Percentiles rank a stretch among this genome's conserved stretches.
Conservation (phyloP, 2,113 vertebrate species). For the Nyctereutes procyonoides region DNA sequence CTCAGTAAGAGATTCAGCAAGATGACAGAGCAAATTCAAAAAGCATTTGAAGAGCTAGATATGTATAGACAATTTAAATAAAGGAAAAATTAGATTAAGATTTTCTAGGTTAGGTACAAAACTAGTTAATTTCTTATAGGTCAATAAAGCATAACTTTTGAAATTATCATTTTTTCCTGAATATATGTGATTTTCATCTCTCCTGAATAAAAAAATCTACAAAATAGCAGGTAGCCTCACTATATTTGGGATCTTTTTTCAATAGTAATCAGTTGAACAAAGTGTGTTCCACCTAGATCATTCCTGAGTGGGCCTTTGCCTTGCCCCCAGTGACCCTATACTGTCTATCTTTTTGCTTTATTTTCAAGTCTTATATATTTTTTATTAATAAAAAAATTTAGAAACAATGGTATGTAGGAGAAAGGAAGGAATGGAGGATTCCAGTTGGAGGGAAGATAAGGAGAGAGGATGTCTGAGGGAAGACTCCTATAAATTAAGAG, state of each 20-base stretch:
- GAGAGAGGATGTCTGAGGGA: not conserved
- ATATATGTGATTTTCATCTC: not conserved
- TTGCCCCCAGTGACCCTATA: not conserved
- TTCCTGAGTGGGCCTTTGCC: not conserved
- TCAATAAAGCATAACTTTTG: not conserved
- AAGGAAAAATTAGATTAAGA: not conserved
- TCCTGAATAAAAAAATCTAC: slow-evolving; percentile 21
- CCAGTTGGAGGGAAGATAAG: not conserved
- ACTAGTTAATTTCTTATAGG: not conserved
- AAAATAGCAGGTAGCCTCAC: not conserved
- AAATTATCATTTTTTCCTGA: not conserved
- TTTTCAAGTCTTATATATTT: not conserved
- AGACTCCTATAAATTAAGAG: not conserved
- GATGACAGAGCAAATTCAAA: not conserved
- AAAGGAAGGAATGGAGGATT: not conserved
- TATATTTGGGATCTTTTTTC: not conserved
- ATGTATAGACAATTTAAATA: not conserved
- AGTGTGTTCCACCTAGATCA: not conserved
- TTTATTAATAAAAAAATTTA: not conserved
- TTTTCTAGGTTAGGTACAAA: slow-evolving; percentile 25
- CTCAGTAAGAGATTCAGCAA: not conserved
- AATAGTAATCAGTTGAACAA: not conserved
- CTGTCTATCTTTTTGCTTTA: not conserved
- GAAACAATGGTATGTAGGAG: not conserved
- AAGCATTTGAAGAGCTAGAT: not conserved